Evolutionary conservation across 2,888 invertebrate genomes (phyloP), one percentile per base, ranked within the genome.

Genomic region (Megalurothrips usitatus): DNA sequence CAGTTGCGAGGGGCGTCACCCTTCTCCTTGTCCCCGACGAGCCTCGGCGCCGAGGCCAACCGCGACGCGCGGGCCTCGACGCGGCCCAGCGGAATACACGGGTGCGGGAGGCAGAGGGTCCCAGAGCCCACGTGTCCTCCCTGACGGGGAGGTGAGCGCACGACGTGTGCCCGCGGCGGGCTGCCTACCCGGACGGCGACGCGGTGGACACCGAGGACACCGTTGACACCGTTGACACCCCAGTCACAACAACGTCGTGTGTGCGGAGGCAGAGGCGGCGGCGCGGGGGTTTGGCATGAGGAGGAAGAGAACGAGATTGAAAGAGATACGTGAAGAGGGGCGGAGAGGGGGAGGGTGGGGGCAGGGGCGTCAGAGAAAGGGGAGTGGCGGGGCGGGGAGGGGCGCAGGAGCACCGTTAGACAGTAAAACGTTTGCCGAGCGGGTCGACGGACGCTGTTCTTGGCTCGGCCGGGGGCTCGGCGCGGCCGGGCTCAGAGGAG

Each of bases 371-470:
- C 8, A 75, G 68, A 12, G 12, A 26, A 23, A 75, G 26, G 68
- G 12, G 68, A 75, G 12, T 26, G 58, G 58, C 58, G 14, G 6
- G 52, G 52, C 52, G 52, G 17, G 52, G 58, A n/a, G 58, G n/a
- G 58, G 58, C 14, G 58, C 19, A 58, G 58, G 58, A 58, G 58
- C 58, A 58, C 58, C 58, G 58, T 58, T 58, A 58, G 58, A 58
- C 58, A 58, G 58, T 58, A 58, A 58, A 58, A n/a, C 58, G 58
- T 58, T 58, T 58, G 58, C 58, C 58, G 58, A 58, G 58, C 58
- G 58, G 58, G 58, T 58, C 58, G 58, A 58, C 58, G 58, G 58
- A 58, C 58, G 58, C 58, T 58, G 58, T 6, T 43, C 34, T 43
- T 43, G 34, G 34, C 34, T 43, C 34, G 34, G 34, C 34, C 34